Evolutionary conservation across 2,113 vertebrate genomes (phyloP), one percentile per base, ranked within the genome.

Genomic region (Amia ocellicauda): DNA sequence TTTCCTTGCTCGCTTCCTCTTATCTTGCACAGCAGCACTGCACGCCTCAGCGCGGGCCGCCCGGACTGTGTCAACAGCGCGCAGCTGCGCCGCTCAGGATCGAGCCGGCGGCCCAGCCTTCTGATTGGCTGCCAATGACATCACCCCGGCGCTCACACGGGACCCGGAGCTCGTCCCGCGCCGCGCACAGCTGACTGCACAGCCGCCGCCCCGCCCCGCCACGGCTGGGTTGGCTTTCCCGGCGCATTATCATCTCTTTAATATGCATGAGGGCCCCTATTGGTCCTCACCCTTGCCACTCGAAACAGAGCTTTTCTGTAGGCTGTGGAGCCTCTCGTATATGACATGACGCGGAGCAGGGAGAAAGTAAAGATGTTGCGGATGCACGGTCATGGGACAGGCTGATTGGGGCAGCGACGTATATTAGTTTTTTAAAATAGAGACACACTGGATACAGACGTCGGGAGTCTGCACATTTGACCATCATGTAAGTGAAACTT

Each of bases 41-140:
- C 49, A 22, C 36, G 50, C n/a, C 26, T 57, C 61, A 40, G 67
- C 49, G 42, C 66, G 7, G 51, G 70, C 2, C 31, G 42, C 19
- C 68, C n/a, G 50, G 69, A 69, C 69, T 63, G 70, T 62, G 78
- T 78, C 74, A 79, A 77, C 74, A 77, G 54, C 14, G 67, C 74
- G 73, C 75, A 75, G 75, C 79, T 72, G 79, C 76, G 72, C 66
- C 49, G 58, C 71, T 69, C 72, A 58, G 68, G 78, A 78, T 76
- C 66, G n/a, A 54, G 73, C 77, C 71, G 80, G 76, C 71, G 36
- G 70, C 53, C 61, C 64, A 72, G 77, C 71, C 74, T 71, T 76
- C 77, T 86, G 82, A 97, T 96, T 94, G 93, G 94, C 80, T 87
- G 83, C 78, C 83, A 87, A 91, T 95, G 93, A 97, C 93, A 93